Conservation (phyloP, 2,113 vertebrate species). For the Serilophus lunatus region DNA sequence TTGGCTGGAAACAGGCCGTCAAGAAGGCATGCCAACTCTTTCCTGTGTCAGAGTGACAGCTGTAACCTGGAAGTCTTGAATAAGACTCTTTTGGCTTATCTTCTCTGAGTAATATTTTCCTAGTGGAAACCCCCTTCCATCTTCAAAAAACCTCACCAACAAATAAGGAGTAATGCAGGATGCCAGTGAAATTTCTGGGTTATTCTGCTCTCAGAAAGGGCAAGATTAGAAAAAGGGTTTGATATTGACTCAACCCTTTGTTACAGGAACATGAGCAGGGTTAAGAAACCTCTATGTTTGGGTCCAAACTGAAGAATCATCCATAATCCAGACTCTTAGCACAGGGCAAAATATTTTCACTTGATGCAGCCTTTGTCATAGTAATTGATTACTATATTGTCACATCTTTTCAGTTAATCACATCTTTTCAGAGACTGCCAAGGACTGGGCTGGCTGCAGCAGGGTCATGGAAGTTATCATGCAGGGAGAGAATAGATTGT, state of each 20-base stretch:
- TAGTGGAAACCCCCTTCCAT: not conserved
- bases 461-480: not conserved
- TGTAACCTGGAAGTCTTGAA: not conserved
- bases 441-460: not conserved
- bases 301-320: constrained; percentile 1
- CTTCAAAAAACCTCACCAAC: not conserved
- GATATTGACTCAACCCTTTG: not conserved
- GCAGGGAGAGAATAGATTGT: not conserved
- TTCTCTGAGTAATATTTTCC: not conserved
- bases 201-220: not conserved
- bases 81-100: not conserved
- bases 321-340: not conserved
- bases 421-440: constrained; percentile 18
- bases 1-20: not conserved
- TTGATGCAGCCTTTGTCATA: not conserved
- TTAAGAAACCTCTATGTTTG: not conserved
- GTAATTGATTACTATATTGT: constrained; percentile 31
- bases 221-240: not conserved
- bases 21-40: not conserved
- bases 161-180: not conserved
- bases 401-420: constrained; percentile 42
- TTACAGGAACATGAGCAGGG: not conserved
- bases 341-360: constrained; percentile 19
- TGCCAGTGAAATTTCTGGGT: not conserved
- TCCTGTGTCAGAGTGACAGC: not conserved